These are phyloP conservation scores for Glareola pratincola DNA, from an alignment of 2,113 vertebrate species.

Conservation along the genomic window DNA sequence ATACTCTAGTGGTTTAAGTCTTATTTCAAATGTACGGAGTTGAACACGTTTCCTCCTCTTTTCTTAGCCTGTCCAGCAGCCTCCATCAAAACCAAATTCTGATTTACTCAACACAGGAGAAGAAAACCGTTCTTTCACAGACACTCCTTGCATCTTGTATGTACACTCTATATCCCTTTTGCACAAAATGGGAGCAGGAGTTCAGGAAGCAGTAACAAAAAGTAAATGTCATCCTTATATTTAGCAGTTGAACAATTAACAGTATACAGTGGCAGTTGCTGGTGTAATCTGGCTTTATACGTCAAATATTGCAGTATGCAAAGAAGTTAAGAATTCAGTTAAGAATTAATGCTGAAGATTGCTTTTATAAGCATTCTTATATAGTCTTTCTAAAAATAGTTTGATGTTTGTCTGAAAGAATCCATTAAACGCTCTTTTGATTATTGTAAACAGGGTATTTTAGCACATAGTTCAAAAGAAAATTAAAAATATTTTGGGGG, in stretches of 20 bases:
- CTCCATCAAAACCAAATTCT: not conserved
- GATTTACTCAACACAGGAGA: not conserved
- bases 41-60: not conserved
- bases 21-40: not conserved
- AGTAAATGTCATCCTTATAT: not conserved
- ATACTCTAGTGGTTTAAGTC: not conserved
- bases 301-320: not conserved
- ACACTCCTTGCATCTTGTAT: not conserved
- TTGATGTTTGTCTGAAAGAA: not conserved
- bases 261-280: not conserved
- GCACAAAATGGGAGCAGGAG: not conserved
- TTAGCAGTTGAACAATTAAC: not conserved
- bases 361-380: not conserved
- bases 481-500: not conserved
- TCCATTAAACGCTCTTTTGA: not conserved
- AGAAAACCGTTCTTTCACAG: not conserved
- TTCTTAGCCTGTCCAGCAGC: not conserved
- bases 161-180: not conserved
- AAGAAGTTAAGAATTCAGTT: not conserved
- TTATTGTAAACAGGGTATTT: not conserved
- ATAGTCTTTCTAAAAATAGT: not conserved
- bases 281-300: not conserved
- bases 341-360: not conserved
- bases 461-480: not conserved
- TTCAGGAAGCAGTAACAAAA: not conserved